Evolutionary conservation across 2,113 vertebrate species (phyloP).

Genomic region (Symphodus melops): DNA sequence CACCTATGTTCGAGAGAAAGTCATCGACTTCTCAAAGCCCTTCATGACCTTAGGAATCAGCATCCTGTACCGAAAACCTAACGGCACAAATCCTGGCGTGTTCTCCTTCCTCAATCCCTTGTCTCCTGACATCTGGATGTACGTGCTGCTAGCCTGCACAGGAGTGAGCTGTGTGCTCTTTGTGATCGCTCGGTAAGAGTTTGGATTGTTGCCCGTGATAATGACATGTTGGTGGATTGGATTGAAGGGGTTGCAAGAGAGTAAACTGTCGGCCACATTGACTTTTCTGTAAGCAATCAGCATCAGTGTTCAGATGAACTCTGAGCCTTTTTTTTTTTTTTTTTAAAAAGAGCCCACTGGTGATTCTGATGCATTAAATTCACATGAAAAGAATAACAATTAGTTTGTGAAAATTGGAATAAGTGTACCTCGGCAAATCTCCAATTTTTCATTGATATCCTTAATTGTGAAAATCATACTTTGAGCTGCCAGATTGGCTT

Average conservation of each 20-base stretch:
- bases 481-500: conserved; percentile 37
- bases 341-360: neutral
- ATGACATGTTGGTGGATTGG: neutral
- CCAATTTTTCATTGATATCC: conserved; percentile 8
- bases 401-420: conserved; percentile 17
- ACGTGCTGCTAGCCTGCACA: conserved; percentile 95
- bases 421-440: neutral
- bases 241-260: neutral
- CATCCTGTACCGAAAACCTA: conserved; percentile 96
- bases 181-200: conserved; percentile 94
- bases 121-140: conserved; percentile 99
- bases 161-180: conserved; percentile 98
- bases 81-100: conserved; percentile 96
- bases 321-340: no score
- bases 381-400: neutral
- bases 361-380: conserved; percentile 3
- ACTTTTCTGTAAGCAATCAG: no score
- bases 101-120: conserved; percentile 98
- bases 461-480: conserved; percentile 22
- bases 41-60: conserved; percentile 99
- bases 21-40: conserved; percentile 98
- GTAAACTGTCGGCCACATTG: no score
- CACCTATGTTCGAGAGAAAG: conserved; percentile 96
- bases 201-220: neutral
- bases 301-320: neutral